Base-by-base conservation (phyloP, 1,140 invertebrate genomes). In the Copidosoma floridanum region DNA sequence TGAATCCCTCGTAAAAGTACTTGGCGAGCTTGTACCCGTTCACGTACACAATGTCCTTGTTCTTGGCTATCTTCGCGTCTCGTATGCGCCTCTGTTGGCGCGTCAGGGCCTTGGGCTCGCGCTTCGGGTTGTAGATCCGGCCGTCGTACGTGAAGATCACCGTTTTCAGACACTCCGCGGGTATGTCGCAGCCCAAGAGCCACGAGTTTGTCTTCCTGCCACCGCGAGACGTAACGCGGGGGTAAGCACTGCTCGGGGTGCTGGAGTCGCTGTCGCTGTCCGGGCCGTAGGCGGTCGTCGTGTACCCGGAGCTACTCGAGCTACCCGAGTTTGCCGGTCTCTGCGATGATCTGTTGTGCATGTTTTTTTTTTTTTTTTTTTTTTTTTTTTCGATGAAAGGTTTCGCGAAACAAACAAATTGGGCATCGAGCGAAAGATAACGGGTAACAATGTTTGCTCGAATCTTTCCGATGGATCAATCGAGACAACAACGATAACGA, bases 21-120 rank as follows among this genome's bases (percentile, higher is more conserved):
- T 76, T 73, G 82, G 87, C 85, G 57, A 89, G 88, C 20, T 70
- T 74, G 8, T 74, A 65, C 5, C 85, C 89, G 66, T 83, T 85
- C 1, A 87, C 72, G 67, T 86, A 89, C 40, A 79, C 79, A 5
- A 81, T 58, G 68, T 84, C 77, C 70, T 78, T 75, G 63, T 77
- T 69, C 69, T 76, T 65, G 47, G 67, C 71, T 63, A 73, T 66
- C 68, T 71, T 64, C 60, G 67, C 77, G 32, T 74, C 71, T 70
- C 75, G 81, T 37, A 82, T 75, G 29, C 74, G 72, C 14, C 70
- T 72, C 65, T 81, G 82, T 56, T 78, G 81, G 63, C 69, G 81
- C 20, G 51, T 79, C 50, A 62, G 35, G 37, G 57, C 48, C 5
- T 61, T 56, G 2, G 55, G 66, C 14, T 74, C 66, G 3, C 64